Percentiles rank a stretch among this genome's conserved stretches.
phyloP scores from a whole-genome alignment of 2,797 vertebrate genomes.

The Bucorvus abyssinicus region DNA sequence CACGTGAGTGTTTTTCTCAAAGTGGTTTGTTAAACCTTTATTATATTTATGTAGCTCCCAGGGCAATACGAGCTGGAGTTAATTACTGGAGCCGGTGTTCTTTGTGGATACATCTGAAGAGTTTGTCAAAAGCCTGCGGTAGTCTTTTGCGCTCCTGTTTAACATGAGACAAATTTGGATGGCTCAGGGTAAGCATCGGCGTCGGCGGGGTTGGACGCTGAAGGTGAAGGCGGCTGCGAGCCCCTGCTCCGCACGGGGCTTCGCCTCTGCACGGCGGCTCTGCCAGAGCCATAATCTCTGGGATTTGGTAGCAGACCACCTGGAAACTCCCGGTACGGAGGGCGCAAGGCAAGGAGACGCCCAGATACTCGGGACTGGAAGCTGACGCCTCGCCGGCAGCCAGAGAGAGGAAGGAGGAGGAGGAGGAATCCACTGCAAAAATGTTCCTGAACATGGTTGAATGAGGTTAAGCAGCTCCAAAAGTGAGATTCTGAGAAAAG shows the following conservation, averaged over 20 bases:
- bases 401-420: not conserved
- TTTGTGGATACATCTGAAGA: not conserved
- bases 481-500: not conserved
- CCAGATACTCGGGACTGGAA: not conserved
- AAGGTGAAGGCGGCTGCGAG: not conserved
- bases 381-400: not conserved
- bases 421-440: not conserved
- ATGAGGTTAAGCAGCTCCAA: not conserved
- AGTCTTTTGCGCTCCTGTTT: not conserved
- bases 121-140: not conserved
- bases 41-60: not conserved
- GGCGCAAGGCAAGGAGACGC: not conserved
- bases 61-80: not conserved
- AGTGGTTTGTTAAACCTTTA: not conserved
- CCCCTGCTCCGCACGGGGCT: not conserved
- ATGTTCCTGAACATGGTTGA: not conserved
- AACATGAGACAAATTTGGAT: not conserved
- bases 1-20: not conserved
- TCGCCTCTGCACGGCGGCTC: not conserved
- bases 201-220: not conserved
- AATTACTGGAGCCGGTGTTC: not conserved
- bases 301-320: not conserved
- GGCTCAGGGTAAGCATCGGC: not conserved
- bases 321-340: accelerated
- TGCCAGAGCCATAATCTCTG: no score